Evolutionary conservation across 2,113 vertebrate genomes (phyloP).

Genomic region (Ploceus nigricollis): DNA sequence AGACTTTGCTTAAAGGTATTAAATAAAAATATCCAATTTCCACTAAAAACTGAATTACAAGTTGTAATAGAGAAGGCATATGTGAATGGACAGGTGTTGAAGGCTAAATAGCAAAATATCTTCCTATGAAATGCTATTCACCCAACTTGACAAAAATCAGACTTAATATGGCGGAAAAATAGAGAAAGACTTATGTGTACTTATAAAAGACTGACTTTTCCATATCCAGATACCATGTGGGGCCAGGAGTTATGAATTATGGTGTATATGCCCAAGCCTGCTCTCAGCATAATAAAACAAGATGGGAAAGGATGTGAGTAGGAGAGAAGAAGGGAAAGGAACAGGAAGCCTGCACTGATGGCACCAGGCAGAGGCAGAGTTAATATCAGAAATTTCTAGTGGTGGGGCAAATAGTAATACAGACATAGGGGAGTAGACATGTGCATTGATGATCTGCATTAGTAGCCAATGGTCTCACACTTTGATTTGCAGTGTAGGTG

Average conservation of each 20-base stretch:
- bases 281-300: not conserved
- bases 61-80: not conserved
- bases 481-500: not conserved
- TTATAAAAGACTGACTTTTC: not conserved
- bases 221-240: not conserved
- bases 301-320: not conserved
- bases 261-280: not conserved
- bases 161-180: rapidly evolving
- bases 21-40: not conserved
- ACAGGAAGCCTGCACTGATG: not conserved
- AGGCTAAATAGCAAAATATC: not conserved
- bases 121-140: not conserved
- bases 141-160: not conserved
- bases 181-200: not conserved
- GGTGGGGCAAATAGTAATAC: not conserved
- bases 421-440: not conserved
- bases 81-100: not conserved
- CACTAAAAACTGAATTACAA: not conserved
- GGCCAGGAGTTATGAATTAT: not conserved
- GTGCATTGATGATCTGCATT: not conserved
- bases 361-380: not conserved
- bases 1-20: not conserved
- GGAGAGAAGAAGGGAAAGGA: not conserved
- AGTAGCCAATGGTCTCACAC: not conserved
- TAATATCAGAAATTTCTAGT: not conserved